These are phyloP conservation scores for Pempheris klunzingeri DNA, from an alignment of 2,797 vertebrate species.

Conservation along the genomic window DNA sequence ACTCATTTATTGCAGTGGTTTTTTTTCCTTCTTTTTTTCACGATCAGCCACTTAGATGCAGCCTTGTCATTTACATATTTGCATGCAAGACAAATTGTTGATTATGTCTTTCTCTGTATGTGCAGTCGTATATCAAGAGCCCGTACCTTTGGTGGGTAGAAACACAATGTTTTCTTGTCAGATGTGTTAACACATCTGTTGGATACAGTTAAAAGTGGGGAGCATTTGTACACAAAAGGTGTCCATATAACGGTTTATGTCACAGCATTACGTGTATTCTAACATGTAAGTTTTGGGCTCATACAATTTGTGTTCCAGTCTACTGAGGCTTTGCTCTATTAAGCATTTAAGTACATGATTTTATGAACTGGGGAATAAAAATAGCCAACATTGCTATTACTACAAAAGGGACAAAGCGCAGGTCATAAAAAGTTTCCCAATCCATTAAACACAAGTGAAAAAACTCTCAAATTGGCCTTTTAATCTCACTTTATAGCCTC, in stretches of 20 bases:
- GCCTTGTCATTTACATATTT: conserved; percentile 81
- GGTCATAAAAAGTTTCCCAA: conserved; percentile 74
- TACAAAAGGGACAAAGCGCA: conserved; percentile 63
- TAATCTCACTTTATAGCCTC: conserved; percentile 74
- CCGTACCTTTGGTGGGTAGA: conserved; percentile 9
- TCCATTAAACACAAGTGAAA: conserved; percentile 68
- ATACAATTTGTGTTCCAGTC: background rate
- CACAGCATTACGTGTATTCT: background rate
- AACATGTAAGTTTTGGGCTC: conserved; percentile 13
- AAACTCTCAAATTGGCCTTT: conserved; percentile 69
- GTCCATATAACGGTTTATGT: conserved; percentile 7
- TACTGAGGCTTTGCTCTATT: conserved; percentile 34
- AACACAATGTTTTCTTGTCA: conserved; percentile 11
- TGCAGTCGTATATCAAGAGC: conserved; percentile 48
- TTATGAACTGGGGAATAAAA: conserved; percentile 63
- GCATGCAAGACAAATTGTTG: conserved; percentile 72
- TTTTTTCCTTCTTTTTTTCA: conserved; percentile 46
- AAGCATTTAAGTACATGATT: conserved; percentile 50
- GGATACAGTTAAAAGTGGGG: conserved; percentile 7
- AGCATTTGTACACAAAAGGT: conserved; percentile 11
- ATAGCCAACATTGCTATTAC: conserved; percentile 46
- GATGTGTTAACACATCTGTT: background rate
- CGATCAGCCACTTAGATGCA: conserved; percentile 70
- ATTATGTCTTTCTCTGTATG: conserved; percentile 44
- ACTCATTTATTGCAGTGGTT: conserved; percentile 75